Conservation (phyloP, 2,797 vertebrate species). For the Buceros bicornis region DNA sequence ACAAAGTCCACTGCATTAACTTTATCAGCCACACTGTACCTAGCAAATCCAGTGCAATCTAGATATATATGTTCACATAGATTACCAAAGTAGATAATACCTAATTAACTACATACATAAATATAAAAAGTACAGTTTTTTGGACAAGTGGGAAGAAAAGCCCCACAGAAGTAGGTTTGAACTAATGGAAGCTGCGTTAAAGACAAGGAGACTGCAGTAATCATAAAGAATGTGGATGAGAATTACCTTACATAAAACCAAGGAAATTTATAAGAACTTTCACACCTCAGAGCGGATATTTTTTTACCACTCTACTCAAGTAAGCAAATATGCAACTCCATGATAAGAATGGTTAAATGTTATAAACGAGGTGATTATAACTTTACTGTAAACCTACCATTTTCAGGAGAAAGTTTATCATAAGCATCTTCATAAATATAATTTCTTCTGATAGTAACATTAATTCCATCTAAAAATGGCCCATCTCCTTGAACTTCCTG, state of each 20-base stretch:
- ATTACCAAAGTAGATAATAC: not conserved
- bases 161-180: not conserved
- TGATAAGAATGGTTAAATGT: not conserved
- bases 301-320: not conserved
- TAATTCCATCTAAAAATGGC: slow-evolving; percentile 95
- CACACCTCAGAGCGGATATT: not conserved
- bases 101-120: not conserved
- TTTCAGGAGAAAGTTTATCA: slow-evolving; percentile 98
- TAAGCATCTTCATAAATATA: slow-evolving; percentile 99
- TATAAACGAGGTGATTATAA: not conserved
- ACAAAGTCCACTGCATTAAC: not conserved
- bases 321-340: not conserved
- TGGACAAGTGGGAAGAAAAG: not conserved
- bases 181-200: not conserved
- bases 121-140: not conserved
- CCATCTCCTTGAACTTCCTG: slow-evolving; percentile 96
- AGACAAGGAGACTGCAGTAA: not conserved
- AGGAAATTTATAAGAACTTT: not conserved
- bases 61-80: not conserved
- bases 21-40: not conserved
- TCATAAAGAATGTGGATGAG: not conserved
- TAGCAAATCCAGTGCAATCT: not conserved
- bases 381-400: slow-evolving; percentile 82
- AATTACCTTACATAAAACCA: not conserved
- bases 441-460: slow-evolving; percentile 96